Conservation (phyloP, 2,113 vertebrate species). For the Cavia porcellus region DNA sequence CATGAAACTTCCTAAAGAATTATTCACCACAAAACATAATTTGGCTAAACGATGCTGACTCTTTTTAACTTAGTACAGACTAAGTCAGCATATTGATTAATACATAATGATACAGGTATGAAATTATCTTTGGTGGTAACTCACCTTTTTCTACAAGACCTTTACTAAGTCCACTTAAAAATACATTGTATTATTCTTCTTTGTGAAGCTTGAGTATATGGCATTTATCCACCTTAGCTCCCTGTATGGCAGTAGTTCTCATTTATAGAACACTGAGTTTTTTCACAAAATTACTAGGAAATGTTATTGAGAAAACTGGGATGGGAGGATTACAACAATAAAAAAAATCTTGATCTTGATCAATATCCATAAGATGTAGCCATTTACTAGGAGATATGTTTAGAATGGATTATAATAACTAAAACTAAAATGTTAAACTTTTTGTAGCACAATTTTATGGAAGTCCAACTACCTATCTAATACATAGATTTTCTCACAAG, state of each 20-base stretch:
- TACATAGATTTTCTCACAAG: conserved; percentile 22
- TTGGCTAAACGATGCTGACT: neutral
- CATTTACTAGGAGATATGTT: neutral
- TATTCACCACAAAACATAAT: neutral
- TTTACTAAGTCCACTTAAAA: conserved; percentile 47
- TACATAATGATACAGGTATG: neutral
- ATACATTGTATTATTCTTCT: neutral
- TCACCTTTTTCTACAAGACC: neutral
- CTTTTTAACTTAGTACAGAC: conserved; percentile 17
- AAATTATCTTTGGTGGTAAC: neutral
- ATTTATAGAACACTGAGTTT: conserved; percentile 8
- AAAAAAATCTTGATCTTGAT: conserved; percentile 19
- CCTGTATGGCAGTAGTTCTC: neutral
- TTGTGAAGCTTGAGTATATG: neutral
- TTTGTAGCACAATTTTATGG: conserved; percentile 23
- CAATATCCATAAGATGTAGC: neutral
- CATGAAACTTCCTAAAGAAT: neutral
- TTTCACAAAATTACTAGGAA: neutral
- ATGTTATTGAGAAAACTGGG: neutral
- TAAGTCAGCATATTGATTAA: conserved; percentile 34
- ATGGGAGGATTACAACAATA: neutral
- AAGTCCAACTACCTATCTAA: neutral
- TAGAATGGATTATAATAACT: conserved; percentile 18
- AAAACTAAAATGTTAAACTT: conserved; percentile 11
- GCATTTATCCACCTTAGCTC: neutral